Conservation (phyloP, 2,888 invertebrate genomes). For the Ectemnius continuus region DNA sequence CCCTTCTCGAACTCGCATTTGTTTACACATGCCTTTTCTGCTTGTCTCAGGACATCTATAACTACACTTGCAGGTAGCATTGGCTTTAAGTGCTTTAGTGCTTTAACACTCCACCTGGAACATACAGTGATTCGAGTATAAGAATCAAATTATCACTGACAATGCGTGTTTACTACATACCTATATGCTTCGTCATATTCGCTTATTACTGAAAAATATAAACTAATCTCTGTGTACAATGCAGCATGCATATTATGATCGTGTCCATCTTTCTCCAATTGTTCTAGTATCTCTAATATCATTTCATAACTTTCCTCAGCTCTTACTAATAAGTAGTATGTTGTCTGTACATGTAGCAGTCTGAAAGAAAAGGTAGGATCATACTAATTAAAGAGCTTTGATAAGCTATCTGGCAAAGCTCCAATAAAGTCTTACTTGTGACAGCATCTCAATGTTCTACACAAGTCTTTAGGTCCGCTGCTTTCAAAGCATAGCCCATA, state of each 20-base stretch:
- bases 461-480: slow-evolving; percentile 80
- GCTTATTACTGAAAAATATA: slow-evolving; percentile 90
- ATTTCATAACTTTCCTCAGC: slow-evolving; percentile 86
- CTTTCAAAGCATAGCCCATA: slow-evolving; percentile 82
- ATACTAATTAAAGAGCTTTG: too few relatives aligned
- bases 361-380: slow-evolving; percentile 78
- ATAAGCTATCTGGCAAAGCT: not conserved
- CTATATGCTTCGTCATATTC: slow-evolving; percentile 85
- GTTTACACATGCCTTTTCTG: slow-evolving; percentile 93
- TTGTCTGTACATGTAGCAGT: slow-evolving; percentile 90
- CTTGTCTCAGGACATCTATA: slow-evolving; percentile 91
- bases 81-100: slow-evolving; percentile 84
- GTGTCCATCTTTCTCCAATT: slow-evolving; percentile 77
- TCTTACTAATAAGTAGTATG: slow-evolving; percentile 88
- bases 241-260: slow-evolving; percentile 80
- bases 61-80: slow-evolving; percentile 84
- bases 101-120: slow-evolving; percentile 86
- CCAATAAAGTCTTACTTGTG: slow-evolving; percentile 83
- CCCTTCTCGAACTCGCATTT: slow-evolving; percentile 91
- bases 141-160: slow-evolving; percentile 1
- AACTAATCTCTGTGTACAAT: slow-evolving; percentile 90
- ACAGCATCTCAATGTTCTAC: slow-evolving; percentile 89
- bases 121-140: not conserved
- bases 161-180: slow-evolving; percentile 75
- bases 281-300: slow-evolving; percentile 80